Conservation (phyloP, 2,113 vertebrate genomes). For the Eptesicus fuscus region DNA sequence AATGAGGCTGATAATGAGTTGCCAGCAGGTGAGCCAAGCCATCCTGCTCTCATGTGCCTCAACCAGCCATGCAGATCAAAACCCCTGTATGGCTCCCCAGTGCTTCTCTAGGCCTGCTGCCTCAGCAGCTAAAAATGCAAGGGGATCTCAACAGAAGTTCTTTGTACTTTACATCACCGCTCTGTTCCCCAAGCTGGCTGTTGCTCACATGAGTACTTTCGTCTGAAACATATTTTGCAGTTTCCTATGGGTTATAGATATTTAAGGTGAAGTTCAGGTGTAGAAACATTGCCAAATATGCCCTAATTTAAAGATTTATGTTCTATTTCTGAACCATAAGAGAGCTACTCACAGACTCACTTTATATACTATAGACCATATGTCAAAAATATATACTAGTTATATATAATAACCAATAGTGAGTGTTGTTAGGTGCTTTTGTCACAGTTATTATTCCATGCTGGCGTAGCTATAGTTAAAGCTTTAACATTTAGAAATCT, state of each 20-base stretch:
- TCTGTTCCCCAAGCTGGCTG: not conserved
- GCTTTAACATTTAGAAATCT: not conserved
- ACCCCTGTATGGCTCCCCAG: fast-evolving
- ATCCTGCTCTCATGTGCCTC: not conserved
- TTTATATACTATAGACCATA: not conserved
- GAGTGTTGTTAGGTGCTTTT: not conserved
- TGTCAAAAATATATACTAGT: not conserved
- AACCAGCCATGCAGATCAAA: not conserved
- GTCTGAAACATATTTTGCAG: not conserved
- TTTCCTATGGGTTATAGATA: not conserved
- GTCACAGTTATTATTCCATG: not conserved
- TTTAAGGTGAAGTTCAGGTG: not conserved
- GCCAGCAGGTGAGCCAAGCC: not conserved
- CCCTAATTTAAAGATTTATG: not conserved
- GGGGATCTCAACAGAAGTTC: not conserved
- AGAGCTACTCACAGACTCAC: not conserved
- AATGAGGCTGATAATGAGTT: not conserved
- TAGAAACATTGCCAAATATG: not conserved
- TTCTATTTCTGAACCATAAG: not conserved
- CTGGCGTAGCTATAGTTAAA: not conserved
- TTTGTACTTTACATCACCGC: not conserved
- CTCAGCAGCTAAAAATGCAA: not conserved
- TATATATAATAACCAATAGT: not conserved
- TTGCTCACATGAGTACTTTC: not conserved
- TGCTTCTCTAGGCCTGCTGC: not conserved